Conservation (phyloP, 2,113 vertebrate species). For the Oncorhynchus nerka region DNA sequence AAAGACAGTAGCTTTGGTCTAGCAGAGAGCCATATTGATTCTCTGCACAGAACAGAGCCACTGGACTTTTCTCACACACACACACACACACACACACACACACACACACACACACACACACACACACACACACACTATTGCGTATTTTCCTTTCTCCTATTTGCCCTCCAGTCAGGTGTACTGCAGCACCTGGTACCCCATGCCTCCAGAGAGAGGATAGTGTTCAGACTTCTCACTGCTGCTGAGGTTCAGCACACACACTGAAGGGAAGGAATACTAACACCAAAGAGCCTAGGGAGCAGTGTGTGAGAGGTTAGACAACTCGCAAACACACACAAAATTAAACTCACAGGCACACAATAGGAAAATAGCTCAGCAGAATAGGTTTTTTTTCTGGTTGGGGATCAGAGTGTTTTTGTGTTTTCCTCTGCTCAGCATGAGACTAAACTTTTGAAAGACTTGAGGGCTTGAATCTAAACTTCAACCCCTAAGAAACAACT, state of each 20-base stretch:
- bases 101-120: conserved; percentile 21
- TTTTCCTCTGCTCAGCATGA: neutral
- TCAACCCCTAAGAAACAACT: no score
- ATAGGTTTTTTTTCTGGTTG: no score
- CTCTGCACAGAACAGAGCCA: conserved; percentile 41
- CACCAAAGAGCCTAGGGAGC: no score
- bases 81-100: conserved; percentile 21
- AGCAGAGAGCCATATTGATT: conserved; percentile 58
- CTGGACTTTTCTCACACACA: conserved; percentile 38
- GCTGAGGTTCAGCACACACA: neutral
- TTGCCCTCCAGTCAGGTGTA: conserved; percentile 41
- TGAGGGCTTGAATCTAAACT: neutral
- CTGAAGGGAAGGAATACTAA: neutral
- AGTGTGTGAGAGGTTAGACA: no score
- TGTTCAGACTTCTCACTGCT: conserved; percentile 16
- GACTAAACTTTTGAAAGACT: neutral
- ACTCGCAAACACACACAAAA: neutral
- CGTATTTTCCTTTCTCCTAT: conserved; percentile 31
- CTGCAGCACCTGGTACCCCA: conserved; percentile 51
- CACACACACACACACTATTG: conserved; percentile 16
- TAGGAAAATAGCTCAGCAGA: neutral
- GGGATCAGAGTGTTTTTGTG: neutral
- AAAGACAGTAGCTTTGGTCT: conserved; percentile 34
- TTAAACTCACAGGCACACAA: neutral
- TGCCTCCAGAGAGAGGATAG: conserved; percentile 16